Evolutionary conservation across 2,113 vertebrate genomes (phyloP).

Genomic region (Eonycteris spelaea): DNA sequence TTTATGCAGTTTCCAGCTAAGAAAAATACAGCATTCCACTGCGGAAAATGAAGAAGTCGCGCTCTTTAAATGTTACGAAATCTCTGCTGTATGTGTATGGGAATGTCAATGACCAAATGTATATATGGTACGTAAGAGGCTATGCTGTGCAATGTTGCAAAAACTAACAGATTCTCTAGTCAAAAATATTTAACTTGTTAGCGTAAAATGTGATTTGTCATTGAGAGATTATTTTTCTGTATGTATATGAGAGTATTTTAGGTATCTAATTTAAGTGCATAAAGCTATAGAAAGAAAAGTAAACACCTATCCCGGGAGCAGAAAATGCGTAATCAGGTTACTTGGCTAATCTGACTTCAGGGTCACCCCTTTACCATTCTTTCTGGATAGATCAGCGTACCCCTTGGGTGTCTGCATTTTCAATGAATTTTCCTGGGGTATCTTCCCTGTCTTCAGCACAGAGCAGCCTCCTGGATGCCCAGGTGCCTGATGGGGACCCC

Average conservation of each 20-base stretch:
- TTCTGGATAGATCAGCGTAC: fast-evolving
- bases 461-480: background rate
- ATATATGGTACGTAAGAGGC: constrained; percentile 9
- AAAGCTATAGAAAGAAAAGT: constrained; percentile 67
- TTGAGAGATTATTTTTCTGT: constrained; percentile 81
- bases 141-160: constrained; percentile 46
- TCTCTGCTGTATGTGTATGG: background rate
- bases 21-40: background rate
- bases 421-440: fast-evolving
- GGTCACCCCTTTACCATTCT: background rate
- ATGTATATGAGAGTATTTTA: constrained; percentile 77
- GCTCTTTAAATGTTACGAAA: background rate
- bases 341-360: background rate
- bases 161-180: constrained; percentile 60
- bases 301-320: constrained; percentile 59
- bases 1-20: background rate
- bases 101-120: constrained; percentile 56
- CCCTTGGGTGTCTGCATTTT: background rate
- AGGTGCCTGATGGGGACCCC: background rate
- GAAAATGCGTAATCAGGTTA: constrained; percentile 42
- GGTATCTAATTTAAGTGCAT: constrained; percentile 78
- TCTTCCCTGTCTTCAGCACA: background rate
- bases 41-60: background rate
- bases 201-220: constrained; percentile 71
- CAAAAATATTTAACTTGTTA: constrained; percentile 68